Evolutionary conservation across 2,797 vertebrate genomes (phyloP).

Genomic region (Pygocentrus nattereri): DNA sequence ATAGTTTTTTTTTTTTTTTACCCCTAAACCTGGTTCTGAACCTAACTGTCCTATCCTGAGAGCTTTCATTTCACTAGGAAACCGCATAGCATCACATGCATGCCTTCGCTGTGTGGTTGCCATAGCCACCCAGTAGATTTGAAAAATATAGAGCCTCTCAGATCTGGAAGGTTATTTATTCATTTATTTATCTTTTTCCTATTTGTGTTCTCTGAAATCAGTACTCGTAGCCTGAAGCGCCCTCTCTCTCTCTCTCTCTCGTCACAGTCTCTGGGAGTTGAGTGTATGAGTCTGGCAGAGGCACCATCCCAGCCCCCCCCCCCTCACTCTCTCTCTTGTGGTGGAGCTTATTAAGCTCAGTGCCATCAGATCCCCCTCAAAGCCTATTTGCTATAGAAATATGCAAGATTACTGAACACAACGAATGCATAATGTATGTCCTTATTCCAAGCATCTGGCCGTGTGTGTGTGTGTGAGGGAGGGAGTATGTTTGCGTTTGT

Average conservation of each 20-base stretch:
- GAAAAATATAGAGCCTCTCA: background rate
- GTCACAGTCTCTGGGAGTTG: background rate
- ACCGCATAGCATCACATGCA: background rate
- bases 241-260: background rate
- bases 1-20: no score
- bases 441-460: no score
- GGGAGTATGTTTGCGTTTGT: no score
- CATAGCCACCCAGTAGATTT: conserved; percentile 6
- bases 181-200: background rate
- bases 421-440: no score
- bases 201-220: background rate
- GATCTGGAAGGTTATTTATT: background rate
- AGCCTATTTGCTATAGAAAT: no score
- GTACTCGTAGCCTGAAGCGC: no score
- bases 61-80: background rate
- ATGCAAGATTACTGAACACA: no score
- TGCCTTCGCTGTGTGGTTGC: background rate
- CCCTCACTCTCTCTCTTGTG: background rate
- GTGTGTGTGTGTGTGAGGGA: no score
- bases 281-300: background rate
- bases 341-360: background rate
- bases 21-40: background rate
- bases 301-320: background rate
- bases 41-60: background rate
- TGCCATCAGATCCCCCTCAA: background rate